phyloP scores from a whole-genome alignment of 2,113 vertebrate genomes.

The Euleptes europaea region DNA sequence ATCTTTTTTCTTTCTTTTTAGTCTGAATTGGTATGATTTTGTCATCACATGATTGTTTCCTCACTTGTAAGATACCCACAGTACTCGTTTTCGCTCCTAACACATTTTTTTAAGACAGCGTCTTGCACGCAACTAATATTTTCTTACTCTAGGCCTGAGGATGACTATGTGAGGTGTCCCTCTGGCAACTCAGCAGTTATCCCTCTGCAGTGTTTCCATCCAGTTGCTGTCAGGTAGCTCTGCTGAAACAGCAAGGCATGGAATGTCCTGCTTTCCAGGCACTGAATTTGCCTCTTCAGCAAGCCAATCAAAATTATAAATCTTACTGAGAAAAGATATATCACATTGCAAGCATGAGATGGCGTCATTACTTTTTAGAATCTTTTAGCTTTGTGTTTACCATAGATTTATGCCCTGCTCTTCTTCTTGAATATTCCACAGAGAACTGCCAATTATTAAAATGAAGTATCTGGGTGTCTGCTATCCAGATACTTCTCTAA shows the following conservation, averaged over 20 bases:
- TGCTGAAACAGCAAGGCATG: conserved; percentile 1
- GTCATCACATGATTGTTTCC: neutral
- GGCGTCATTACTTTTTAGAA: neutral
- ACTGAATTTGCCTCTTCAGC: neutral
- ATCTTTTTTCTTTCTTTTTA: conserved; percentile 18
- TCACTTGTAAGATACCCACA: neutral
- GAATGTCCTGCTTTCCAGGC: neutral
- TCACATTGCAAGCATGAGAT: neutral
- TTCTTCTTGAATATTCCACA: neutral
- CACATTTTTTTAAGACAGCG: neutral
- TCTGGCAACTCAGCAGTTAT: neutral
- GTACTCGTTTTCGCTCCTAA: neutral
- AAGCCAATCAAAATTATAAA: conserved; percentile 19
- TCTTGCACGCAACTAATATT: neutral
- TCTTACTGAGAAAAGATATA: neutral
- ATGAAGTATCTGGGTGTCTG: neutral
- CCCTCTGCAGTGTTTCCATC: neutral
- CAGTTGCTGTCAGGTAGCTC: neutral
- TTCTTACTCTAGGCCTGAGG: neutral
- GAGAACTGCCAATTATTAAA: neutral
- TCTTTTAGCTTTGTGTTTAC: neutral
- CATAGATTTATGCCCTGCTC: neutral
- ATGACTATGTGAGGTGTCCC: neutral
- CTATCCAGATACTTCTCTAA: too few species aligned
- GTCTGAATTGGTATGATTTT: neutral